These are phyloP conservation scores for Ornithorhynchus anatinus DNA, from an alignment of 2,113 vertebrate genomes.

Conservation along the genomic window DNA sequence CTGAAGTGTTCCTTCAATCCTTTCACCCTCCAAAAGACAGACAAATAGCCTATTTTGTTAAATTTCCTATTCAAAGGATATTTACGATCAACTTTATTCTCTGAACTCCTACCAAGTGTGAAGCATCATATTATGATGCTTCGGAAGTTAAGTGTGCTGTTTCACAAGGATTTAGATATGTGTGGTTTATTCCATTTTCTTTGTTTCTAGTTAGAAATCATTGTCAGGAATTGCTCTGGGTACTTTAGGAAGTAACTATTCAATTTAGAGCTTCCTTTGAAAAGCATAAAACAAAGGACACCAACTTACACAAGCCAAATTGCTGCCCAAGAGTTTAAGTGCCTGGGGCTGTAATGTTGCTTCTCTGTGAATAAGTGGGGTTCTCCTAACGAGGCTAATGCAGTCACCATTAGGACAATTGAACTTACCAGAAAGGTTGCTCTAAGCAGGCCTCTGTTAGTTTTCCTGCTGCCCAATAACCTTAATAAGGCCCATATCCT, in stretches of 20 bases:
- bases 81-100: too few species aligned
- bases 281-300: constrained; percentile 33
- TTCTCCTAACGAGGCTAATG: constrained; percentile 8
- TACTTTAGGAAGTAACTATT: constrained; percentile 54
- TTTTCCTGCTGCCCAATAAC: constrained; percentile 28
- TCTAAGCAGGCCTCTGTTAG: constrained; percentile 30
- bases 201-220: constrained; percentile 9
- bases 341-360: constrained; percentile 20
- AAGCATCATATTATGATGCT: too few species aligned
- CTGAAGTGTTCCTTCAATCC: too few species aligned
- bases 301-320: constrained; percentile 24
- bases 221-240: constrained; percentile 55
- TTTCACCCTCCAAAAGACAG: too few species aligned
- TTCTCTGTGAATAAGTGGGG: constrained; percentile 15
- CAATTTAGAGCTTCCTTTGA: constrained; percentile 25
- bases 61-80: too few species aligned
- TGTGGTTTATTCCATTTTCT: neutral
- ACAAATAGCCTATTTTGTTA: too few species aligned
- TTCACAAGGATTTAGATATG: neutral
- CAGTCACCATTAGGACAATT: neutral
- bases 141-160: too few species aligned
- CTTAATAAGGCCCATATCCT: constrained; percentile 46
- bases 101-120: too few species aligned
- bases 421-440: neutral
- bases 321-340: constrained; percentile 8